Evolutionary conservation across 2,113 vertebrate species (phyloP), one percentile per base, ranked within the genome.

Genomic region (Silurus meridionalis): DNA sequence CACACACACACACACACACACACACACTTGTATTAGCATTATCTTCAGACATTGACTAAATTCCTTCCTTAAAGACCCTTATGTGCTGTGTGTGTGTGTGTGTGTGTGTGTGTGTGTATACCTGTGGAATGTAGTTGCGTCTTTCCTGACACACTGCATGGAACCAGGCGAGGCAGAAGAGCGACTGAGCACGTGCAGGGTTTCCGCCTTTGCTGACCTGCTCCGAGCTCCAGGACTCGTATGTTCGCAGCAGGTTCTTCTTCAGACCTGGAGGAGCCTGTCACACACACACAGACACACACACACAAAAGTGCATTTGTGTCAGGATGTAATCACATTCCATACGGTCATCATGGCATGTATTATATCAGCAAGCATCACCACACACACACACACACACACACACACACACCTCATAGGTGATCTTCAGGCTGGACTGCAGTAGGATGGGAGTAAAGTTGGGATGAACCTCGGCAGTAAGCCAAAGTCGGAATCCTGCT

Each of bases 131-230:
- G 80, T 97, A 99, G 92, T 98, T 99, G 90, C 98, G 96, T 92
- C 98, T 96, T 93, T 99, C 98, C 91, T 99, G 98, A 91, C 98
- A 99, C 8, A 97, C 96, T 67, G 97, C 98, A 84, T 99, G 98
- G 93, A 99, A 99, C 98, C 98, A 99, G 6, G 98, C 98, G 90
- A 99, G 93, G 89, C 96, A 97, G 90, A 99, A 99, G n/a, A 99
- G 95, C 72, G 96, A 95, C 89, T 97, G 97, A 4, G 97, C 95
- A 86, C 98, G 94, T 61, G 94, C 86, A 67, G 96, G 19, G 67
- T 95, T 90, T n/a, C 96, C 96, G 52, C 95, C 97, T 94, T 96
- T 97, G 91, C 92, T 96, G 91, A 99, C 96, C 92, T 99, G 97
- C 82, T 99, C 97, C 25, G 97, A 93, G 72, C 94, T 96, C 98